Conservation (phyloP, 2,113 vertebrate species). For the Odocoileus virginianus region DNA sequence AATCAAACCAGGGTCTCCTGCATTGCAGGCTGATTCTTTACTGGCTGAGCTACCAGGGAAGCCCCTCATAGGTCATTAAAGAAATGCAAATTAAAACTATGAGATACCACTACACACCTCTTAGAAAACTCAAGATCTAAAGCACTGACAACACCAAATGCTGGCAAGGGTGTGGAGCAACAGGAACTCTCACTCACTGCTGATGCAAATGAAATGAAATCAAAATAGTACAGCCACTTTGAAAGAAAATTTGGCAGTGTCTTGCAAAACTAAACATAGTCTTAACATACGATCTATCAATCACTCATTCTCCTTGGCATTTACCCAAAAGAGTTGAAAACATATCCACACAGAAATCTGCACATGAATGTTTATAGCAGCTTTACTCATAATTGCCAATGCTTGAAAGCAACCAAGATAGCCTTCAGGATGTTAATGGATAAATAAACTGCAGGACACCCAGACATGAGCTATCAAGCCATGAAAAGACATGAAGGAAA, state of each 20-base stretch:
- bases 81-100: neutral
- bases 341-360: neutral
- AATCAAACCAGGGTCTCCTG: neutral
- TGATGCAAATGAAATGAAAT: neutral
- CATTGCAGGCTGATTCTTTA: neutral
- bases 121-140: neutral
- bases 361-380: neutral
- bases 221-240: neutral
- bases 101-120: neutral
- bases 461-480: neutral
- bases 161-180: neutral
- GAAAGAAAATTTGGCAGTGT: neutral
- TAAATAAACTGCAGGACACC: neutral
- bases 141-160: neutral
- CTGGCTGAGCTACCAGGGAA: neutral
- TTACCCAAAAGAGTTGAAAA: neutral
- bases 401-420: neutral
- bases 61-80: neutral
- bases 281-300: neutral
- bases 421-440: neutral
- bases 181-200: neutral
- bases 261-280: neutral
- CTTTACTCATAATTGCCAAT: neutral
- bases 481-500: neutral
- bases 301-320: neutral